A percentile compares a stretch with the other conserved stretches of the same genome.
Conservation (phyloP, 2,797 vertebrate species). For the Periparus ater region DNA sequence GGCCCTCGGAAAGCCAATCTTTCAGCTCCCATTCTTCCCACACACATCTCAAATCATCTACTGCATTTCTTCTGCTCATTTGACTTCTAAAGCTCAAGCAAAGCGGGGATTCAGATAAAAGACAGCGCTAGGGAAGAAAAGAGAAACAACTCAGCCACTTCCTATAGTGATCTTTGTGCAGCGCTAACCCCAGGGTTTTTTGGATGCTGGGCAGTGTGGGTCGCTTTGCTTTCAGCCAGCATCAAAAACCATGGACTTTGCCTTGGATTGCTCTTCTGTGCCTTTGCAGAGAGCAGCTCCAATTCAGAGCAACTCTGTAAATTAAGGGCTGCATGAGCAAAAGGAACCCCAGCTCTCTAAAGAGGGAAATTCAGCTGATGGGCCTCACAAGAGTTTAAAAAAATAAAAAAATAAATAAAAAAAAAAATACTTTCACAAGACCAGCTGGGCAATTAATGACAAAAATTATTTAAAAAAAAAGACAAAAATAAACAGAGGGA, state of each 20-base stretch:
- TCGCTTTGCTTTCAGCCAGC: constrained; percentile 11
- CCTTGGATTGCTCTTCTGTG: neutral
- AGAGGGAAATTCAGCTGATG: neutral
- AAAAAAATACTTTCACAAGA: neutral
- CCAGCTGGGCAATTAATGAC: neutral
- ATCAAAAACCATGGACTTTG: neutral
- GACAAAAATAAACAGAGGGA: neutral
- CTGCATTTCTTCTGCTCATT: constrained; percentile 67
- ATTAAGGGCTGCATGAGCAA: neutral
- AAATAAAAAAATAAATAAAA: neutral
- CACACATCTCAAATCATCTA: constrained; percentile 56
- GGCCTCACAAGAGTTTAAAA: neutral
- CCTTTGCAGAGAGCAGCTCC: neutral
- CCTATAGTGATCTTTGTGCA: constrained; percentile 54
- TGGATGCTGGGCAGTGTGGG: neutral
- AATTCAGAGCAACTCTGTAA: neutral
- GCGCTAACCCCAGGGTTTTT: constrained; percentile 42
- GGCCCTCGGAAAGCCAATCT: constrained; percentile 33
- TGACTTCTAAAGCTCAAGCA: constrained; percentile 64
- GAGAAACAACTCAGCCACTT: constrained; percentile 7
- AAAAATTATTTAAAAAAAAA: neutral
- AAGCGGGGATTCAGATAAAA: constrained; percentile 55
- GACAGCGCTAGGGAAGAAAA: neutral
- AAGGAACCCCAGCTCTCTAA: neutral
- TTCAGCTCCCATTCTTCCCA: constrained; percentile 62